Evolutionary conservation across 2,797 vertebrate genomes (phyloP), one percentile per base, ranked within the genome.

Genomic region (Sorex maritimensis): DNA sequence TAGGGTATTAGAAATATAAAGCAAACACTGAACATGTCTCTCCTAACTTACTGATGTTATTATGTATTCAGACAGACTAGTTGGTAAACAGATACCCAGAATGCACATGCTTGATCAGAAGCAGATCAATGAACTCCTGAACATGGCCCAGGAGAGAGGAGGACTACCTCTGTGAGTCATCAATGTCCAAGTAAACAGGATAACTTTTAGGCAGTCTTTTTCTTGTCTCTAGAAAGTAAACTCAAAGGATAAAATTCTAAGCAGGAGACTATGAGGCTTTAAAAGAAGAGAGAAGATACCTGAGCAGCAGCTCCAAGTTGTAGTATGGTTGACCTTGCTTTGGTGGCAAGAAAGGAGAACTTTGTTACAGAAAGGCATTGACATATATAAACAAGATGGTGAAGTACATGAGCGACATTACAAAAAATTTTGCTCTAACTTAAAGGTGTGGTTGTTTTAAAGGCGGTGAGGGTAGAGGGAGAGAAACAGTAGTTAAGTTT

Each of bases 51-150:
- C 49, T 52, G 41, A 44, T 28, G 21, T 17, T 13, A 19, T 38
- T 23, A 46, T n/a, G 7, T 63, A 2, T 81, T 41, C 30, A 65
- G n/a, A 71, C 28, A 78, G 46, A 69, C 26, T 67, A 2, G 0
- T 74, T 13, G 58, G 24, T 26, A 34, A 75, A 52, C 5, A 17
- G 21, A 26, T 74, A 30, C 2, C 9, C 28, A 79, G 38, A 82
- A 72, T 15, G 4, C 17, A 28, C 1, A 19, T 58, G 5, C 44
- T 93, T 82, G 28, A 15, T 41, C 19, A 15, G 73, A 78, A 11
- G 2, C 13, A 61, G 13, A 11, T 0, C 13, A 13, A 21, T 65
- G 52, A 79, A 21, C 24, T 3, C 1, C 0, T 9, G 6, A 15
- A 1, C 9, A 21, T 11, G 26, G 26, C 8, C 0, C 15, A 38